Conservation (phyloP, 2,113 vertebrate species). For the Eira barbara region DNA sequence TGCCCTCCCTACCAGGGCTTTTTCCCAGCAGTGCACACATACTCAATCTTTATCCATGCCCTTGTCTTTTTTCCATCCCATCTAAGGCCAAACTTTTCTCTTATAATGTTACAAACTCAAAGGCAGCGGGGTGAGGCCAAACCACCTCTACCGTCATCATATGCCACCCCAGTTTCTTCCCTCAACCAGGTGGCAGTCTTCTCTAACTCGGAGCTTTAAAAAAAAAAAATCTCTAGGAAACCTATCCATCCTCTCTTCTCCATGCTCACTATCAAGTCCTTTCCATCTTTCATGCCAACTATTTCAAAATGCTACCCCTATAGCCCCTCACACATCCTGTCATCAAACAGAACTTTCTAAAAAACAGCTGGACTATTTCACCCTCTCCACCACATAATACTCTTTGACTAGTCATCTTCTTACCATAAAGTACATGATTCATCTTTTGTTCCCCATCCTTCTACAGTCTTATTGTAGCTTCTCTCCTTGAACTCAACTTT, state of each 20-base stretch:
- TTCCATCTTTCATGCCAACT: neutral
- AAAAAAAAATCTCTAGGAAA: neutral
- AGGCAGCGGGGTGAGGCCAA: neutral
- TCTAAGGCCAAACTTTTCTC: neutral
- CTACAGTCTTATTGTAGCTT: neutral
- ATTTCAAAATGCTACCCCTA: neutral
- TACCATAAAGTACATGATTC: neutral
- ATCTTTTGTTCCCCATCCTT: neutral
- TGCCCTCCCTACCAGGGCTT: neutral
- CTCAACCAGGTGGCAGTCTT: neutral
- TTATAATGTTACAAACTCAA: neutral
- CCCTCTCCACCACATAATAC: neutral
- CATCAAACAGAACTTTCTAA: neutral
- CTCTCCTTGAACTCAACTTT: neutral
- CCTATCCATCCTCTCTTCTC: neutral
- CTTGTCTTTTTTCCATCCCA: neutral
- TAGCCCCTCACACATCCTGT: neutral
- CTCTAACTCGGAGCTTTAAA: neutral
- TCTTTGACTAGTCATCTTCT: neutral
- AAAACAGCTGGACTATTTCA: neutral
- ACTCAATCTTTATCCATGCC: neutral
- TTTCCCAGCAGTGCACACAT: neutral
- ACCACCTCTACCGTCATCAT: neutral
- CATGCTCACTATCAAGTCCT: neutral
- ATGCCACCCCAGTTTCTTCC: neutral